These are phyloP conservation scores for Blennius ocellaris DNA, from an alignment of 2,113 vertebrate species.

Conservation along the genomic window DNA sequence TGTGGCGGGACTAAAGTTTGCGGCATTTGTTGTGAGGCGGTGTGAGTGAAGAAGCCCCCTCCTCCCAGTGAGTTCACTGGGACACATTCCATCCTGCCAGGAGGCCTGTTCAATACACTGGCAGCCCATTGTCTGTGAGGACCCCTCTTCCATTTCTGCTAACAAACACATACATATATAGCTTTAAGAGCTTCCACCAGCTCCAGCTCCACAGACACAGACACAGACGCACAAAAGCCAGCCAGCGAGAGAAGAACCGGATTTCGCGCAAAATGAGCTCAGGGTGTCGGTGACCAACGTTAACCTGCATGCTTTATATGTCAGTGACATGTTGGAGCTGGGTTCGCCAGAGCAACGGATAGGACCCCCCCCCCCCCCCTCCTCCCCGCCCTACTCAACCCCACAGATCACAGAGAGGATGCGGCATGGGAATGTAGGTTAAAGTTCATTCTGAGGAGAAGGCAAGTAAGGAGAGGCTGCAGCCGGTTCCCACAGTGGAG, in stretches of 20 bases:
- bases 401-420: conserved; percentile 21
- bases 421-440: conserved; percentile 70
- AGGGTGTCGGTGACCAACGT: no score
- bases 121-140: conserved; percentile 24
- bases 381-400: no score
- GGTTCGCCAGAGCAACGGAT: no score
- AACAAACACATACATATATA: background rate
- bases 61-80: conserved; percentile 25
- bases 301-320: no score
- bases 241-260: no score
- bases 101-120: conserved; percentile 25
- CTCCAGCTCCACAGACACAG: background rate
- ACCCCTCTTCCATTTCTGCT: background rate
- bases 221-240: no score
- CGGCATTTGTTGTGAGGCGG: no score
- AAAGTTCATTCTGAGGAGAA: conserved; percentile 72
- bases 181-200: background rate
- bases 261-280: no score
- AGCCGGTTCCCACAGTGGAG: conserved; percentile 39
- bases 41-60: background rate
- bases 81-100: conserved; percentile 48
- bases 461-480: conserved; percentile 45
- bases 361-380: no score
- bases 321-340: no score
- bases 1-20: no score